Evolutionary conservation across 2,797 vertebrate genomes (phyloP), one percentile per base, ranked within the genome.

Genomic region (Alfaro cultratus): DNA sequence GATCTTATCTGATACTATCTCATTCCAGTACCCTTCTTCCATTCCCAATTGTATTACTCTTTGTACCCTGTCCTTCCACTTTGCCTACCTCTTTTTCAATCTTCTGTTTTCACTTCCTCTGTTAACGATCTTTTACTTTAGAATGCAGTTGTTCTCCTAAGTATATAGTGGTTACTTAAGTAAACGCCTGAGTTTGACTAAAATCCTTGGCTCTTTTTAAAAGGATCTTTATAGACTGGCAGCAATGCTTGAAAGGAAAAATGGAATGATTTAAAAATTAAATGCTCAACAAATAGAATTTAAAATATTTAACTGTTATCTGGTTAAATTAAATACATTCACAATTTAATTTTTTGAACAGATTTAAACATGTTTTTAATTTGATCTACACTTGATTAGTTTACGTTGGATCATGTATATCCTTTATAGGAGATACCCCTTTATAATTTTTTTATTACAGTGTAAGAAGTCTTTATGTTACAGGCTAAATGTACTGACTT

Each of bases 1-100:
- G 57, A 72, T 78, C 67, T 70, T 80, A 83, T 91, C 82, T 81
- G 0, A 72, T 23, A 21, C 78, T 51, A 76, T 87, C 85, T 82
- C 80, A 73, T 85, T 77, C 76, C 74, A 75, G 1, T 71, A 76
- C 57, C 43, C 2, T 45, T 34, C 55, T 74, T 72, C 43, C 51
- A 36, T 72, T 74, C 18, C 21, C 9, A 3, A 68, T 41, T 80
- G 41, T 39, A 5, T 57, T 80, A 55, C 21, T 77, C 73, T 80
- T 74, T 80, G 53, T 74, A 36, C 23, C 47, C 73, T 76, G 11
- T 75, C 23, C 73, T 79, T 62, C 11, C 62, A 13, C 62, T 36
- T 77, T 16, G 29, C 68, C 36, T 74, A 31, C 62, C 41, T 57
- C 62, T 43, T 74, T 53, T 70, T 72, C 29, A 29, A 64, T 47